Evolutionary conservation across 2,888 invertebrate genomes (phyloP), one percentile per base, ranked within the genome.

Genomic region (Salpingus planirostris): DNA sequence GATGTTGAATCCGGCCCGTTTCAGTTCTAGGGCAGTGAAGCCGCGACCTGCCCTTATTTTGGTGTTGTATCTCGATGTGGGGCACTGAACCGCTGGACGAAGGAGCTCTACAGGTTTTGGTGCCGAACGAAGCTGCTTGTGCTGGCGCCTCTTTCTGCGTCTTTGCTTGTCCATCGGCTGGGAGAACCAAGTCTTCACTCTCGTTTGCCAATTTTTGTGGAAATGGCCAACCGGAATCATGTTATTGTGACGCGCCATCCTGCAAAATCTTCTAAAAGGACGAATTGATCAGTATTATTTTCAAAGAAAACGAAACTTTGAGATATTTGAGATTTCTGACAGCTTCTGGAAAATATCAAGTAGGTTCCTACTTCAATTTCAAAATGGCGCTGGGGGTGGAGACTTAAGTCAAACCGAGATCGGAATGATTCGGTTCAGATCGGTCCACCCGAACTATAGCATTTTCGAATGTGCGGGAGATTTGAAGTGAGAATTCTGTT

Each of bases 161-260:
- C 92, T 78, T 50, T 77, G 68, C 66, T 93, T 93, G 38, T 91
- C 76, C 36, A 89, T 89, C 24, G 96, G 95, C 58, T 97, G 96
- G 60, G 92, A 87, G 65, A 97, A 97, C 92, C 93, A 93, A 3
- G 90, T 90, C 64, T 82, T 88, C n/a, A 96, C 88, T 62, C 80
- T 82, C 43, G 81, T 73, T 68, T 95, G 89, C 96, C 96, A 97
- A 72, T 95, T 88, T 71, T 97, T 97, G 67, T 92, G 95, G 75
- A 93, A 96, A 70, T 97, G 96, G 65, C 83, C 90, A 80, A 93
- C 92, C 34, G 95, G 92, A 63, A 96, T 84, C 80, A 93, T 85
- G 71, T 90, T 90, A 74, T 93, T 93, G 55, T 91, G 78, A 68
- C 88, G 89, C 62, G 74, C 78, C 78, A 76, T 78, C 60, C 71